These are phyloP conservation scores for Palloptera scutellata DNA, from an alignment of 2,888 invertebrate genomes.

Conservation along the genomic window DNA sequence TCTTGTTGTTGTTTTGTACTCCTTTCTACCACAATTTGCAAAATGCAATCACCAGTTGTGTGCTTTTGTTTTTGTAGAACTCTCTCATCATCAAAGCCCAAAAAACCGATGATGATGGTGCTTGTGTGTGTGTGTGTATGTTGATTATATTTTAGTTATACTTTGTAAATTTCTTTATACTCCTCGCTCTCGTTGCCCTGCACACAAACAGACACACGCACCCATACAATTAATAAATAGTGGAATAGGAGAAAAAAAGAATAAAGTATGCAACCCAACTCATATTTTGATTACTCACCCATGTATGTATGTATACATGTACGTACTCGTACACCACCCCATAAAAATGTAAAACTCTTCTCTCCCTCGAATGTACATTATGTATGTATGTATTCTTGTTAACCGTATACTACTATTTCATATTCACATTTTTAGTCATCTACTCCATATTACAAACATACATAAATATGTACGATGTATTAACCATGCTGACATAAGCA, in stretches of 20 bases:
- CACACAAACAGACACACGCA: not conserved
- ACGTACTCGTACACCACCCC: too few species aligned
- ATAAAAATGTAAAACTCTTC: too few species aligned
- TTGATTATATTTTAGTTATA: not conserved
- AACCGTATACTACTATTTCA: too few species aligned
- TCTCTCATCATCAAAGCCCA: too few species aligned
- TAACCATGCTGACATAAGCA: slow-evolving; percentile 39
- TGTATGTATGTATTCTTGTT: too few species aligned
- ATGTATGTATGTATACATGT: slow-evolving; percentile 8
- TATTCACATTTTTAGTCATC: slow-evolving; percentile 4
- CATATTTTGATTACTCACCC: slow-evolving; percentile 31
- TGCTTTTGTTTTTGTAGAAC: not conserved
- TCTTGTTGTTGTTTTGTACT: slow-evolving; percentile 15
- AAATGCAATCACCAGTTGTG: slow-evolving; percentile 21
- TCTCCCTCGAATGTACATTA: too few species aligned
- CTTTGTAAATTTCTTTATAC: slow-evolving; percentile 5
- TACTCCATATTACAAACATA: slow-evolving; percentile 25
- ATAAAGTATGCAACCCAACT: slow-evolving; percentile 21
- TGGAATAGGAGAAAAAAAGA: not conserved
- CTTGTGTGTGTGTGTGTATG: not conserved
- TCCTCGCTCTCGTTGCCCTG: not conserved
- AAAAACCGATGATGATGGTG: slow-evolving; percentile 10
- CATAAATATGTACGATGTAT: slow-evolving; percentile 29
- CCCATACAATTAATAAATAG: not conserved
- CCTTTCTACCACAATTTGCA: slow-evolving; percentile 11